Evolutionary conservation across 2,113 vertebrate species (phyloP).

Genomic region (Xyliphius kryptos): DNA sequence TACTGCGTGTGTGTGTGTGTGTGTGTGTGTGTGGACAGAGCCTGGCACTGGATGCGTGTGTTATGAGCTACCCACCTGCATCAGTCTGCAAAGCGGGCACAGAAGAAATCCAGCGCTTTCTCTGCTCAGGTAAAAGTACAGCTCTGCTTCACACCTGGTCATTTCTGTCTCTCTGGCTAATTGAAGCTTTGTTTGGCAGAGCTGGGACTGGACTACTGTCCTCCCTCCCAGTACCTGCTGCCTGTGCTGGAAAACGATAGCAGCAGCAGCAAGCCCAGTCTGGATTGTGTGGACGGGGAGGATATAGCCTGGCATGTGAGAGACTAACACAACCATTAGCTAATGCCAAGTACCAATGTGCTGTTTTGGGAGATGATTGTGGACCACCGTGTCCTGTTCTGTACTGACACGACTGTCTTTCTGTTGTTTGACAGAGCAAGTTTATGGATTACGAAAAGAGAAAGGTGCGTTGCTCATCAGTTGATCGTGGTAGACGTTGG

Average conservation of each 20-base stretch:
- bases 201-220: slow-evolving; percentile 77
- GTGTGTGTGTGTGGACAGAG: slow-evolving; percentile 59
- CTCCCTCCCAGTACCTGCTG: slow-evolving; percentile 78
- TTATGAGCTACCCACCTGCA: slow-evolving; percentile 74
- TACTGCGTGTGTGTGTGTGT: slow-evolving; percentile 30
- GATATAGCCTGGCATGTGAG: slow-evolving; percentile 78
- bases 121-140: slow-evolving; percentile 72
- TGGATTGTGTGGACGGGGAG: slow-evolving; percentile 62
- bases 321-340: too few species aligned
- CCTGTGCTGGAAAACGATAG: slow-evolving; percentile 73
- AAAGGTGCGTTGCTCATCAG: slow-evolving; percentile 82
- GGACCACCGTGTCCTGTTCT: too few species aligned
- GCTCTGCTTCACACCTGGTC: too few species aligned
- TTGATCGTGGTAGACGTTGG: too few species aligned
- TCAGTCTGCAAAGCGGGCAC: slow-evolving; percentile 75
- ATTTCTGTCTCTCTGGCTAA: too few species aligned
- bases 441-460: slow-evolving; percentile 89
- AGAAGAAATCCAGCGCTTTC: slow-evolving; percentile 77
- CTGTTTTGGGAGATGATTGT: too few species aligned
- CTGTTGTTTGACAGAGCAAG: too few species aligned
- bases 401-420: too few species aligned
- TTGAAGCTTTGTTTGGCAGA: too few species aligned
- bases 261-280: slow-evolving; percentile 39
- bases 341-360: too few species aligned
- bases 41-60: slow-evolving; percentile 70